These are phyloP conservation scores for Lampropteryx suffumata DNA, from an alignment of 2,888 invertebrate species.

Conservation along the genomic window DNA sequence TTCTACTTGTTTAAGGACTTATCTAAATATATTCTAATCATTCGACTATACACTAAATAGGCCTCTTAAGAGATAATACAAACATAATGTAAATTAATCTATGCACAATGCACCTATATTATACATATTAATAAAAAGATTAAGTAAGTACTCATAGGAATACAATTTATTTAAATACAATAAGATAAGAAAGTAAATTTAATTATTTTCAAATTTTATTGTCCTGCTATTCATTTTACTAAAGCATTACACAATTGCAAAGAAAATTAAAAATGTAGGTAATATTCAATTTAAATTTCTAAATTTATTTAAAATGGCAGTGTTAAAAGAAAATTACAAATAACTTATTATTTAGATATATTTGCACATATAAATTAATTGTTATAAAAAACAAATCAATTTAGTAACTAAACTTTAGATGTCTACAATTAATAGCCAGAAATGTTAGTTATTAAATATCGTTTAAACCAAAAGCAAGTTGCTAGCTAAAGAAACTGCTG, in stretches of 20 bases:
- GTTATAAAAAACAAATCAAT: constrained; percentile 9
- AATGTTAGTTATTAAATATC: constrained; percentile 9
- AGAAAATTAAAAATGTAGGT: constrained; percentile 12
- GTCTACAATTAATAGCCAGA: constrained; percentile 19
- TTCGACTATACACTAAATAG: constrained; percentile 15
- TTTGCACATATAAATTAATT: constrained; percentile 13
- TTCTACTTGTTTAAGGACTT: constrained; percentile 1
- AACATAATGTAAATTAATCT: not conserved
- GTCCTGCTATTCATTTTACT: constrained; percentile 1
- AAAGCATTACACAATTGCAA: constrained; percentile 13
- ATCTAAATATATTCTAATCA: not conserved
- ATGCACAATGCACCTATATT: not conserved
- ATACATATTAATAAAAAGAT: too few species aligned
- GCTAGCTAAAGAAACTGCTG: constrained; percentile 4
- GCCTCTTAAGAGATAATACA: constrained; percentile 26
- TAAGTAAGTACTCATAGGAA: too few species aligned
- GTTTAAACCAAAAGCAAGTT: constrained; percentile 14
- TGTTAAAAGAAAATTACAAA: constrained; percentile 21
- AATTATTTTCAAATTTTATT: not conserved
- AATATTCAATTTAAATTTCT: constrained; percentile 20
- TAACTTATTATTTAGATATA: constrained; percentile 1
- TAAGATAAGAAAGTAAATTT: not conserved
- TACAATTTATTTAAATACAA: not conserved
- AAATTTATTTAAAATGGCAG: constrained; percentile 36
- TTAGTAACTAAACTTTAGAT: constrained; percentile 10